Evolutionary conservation across 2,113 vertebrate genomes (phyloP).

Genomic region (Microcebus ravelobensis): DNA sequence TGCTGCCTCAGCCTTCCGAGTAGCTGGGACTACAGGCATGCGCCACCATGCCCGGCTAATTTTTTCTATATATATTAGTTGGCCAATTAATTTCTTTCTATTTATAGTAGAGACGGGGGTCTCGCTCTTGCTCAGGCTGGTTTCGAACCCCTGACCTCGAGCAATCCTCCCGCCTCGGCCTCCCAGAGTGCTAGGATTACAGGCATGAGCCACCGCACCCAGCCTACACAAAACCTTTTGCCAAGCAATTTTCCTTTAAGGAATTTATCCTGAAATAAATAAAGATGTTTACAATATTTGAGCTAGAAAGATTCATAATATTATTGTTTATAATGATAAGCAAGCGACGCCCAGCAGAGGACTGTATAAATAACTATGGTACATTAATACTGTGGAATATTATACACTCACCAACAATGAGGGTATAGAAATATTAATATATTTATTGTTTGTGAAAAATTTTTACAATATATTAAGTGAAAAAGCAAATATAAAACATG

Average conservation of each 20-base stretch:
- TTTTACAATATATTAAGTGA: background rate
- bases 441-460: background rate
- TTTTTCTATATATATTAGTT: no score
- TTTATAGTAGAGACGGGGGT: no score
- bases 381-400: background rate
- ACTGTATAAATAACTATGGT: accelerated
- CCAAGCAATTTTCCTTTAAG: background rate
- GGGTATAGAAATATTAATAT: background rate
- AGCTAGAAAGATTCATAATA: background rate
- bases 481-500: background rate
- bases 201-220: no score
- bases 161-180: no score
- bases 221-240: background rate
- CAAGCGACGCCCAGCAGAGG: background rate
- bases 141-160: no score
- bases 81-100: no score
- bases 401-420: background rate
- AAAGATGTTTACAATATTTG: background rate
- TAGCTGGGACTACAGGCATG: no score
- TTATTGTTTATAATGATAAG: background rate
- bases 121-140: no score
- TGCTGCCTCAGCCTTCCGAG: no score
- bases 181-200: no score
- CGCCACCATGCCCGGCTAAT: no score
- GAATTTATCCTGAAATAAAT: background rate